Conservation (phyloP, 1,140 invertebrate species). For the Nasonia giraulti region DNA sequence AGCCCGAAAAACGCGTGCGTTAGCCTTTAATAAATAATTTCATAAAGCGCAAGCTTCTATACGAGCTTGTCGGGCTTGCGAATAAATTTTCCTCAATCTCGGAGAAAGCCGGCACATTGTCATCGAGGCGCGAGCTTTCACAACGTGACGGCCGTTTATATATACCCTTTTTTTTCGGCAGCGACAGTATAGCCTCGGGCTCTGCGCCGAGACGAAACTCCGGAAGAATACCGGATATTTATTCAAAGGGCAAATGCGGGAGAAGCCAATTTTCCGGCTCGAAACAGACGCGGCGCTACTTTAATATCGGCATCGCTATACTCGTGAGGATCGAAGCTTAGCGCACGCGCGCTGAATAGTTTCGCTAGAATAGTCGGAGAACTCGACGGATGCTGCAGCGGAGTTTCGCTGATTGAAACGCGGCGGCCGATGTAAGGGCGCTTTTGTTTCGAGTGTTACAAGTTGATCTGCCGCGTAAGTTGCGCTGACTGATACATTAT, state of each 20-base stretch:
- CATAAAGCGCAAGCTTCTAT: background rate
- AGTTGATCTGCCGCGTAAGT: background rate
- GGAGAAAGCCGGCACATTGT: background rate
- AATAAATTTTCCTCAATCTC: conserved; percentile 2
- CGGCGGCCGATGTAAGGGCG: background rate
- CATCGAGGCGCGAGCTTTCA: background rate
- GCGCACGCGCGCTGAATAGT: background rate
- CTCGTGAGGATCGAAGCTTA: background rate
- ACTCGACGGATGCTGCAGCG: background rate
- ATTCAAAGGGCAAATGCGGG: background rate
- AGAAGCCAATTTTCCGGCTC: background rate
- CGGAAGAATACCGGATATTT: background rate
- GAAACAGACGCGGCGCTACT: background rate
- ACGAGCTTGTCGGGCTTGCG: background rate
- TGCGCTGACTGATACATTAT: background rate
- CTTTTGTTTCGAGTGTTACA: background rate
- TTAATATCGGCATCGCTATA: background rate
- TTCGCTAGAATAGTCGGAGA: background rate
- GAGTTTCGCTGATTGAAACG: background rate
- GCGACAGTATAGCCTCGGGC: background rate
- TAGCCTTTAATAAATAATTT: background rate
- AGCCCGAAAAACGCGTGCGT: no score
- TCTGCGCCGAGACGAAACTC: background rate
- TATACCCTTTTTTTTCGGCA: no score
- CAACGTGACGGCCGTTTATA: no score